These are phyloP conservation scores for Strigamia crassipes DNA, from an alignment of 2,888 invertebrate species.

Conservation along the genomic window DNA sequence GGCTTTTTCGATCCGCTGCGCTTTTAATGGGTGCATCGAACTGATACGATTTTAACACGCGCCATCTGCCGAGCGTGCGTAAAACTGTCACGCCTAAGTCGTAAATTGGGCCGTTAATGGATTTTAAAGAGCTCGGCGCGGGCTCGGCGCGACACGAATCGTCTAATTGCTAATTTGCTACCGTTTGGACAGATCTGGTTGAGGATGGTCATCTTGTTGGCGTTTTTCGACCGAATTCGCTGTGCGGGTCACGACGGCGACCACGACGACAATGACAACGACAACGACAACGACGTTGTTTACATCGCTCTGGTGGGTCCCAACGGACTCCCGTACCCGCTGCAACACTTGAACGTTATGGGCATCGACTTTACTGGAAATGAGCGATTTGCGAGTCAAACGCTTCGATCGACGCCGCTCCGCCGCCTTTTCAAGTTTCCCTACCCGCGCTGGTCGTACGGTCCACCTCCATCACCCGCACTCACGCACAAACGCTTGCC, in stretches of 20 bases:
- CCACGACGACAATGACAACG: not conserved
- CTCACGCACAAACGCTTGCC: not conserved
- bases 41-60: no score
- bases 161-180: not conserved
- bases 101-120: no score
- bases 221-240: not conserved
- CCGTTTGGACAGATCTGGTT: not conserved
- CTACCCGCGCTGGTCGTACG: constrained; percentile 19
- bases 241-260: no score
- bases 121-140: no score
- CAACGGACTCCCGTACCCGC: constrained; percentile 1
- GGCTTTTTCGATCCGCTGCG: no score
- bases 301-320: constrained; percentile 2
- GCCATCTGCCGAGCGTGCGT: no score
- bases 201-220: not conserved
- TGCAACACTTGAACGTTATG: not conserved
- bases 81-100: no score
- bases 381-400: no score
- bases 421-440: not conserved
- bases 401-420: no score
- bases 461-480: not conserved
- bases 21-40: no score
- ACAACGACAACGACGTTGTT: not conserved
- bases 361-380: not conserved
- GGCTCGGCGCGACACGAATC: no score